These are phyloP conservation scores for Enteromius fasciolatus DNA, from an alignment of 2,797 vertebrate species.

Conservation along the genomic window DNA sequence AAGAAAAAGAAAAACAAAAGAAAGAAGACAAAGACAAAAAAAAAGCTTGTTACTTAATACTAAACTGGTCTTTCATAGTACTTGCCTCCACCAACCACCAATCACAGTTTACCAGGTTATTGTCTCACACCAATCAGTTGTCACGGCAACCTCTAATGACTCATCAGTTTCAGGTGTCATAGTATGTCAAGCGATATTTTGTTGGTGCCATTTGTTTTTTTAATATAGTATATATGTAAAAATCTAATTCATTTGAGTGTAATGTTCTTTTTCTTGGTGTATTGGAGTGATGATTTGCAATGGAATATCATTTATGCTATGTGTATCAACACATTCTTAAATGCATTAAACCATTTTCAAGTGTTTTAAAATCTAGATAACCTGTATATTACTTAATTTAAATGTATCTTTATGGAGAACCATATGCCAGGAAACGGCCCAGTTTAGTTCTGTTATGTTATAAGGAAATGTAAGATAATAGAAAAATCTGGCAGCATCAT, in stretches of 20 bases:
- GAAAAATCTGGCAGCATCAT: slow-evolving; percentile 44
- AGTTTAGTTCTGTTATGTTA: slow-evolving; percentile 62
- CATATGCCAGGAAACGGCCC: neutral
- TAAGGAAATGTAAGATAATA: slow-evolving; percentile 63
- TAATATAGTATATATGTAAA: neutral
- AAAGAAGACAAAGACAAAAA: neutral
- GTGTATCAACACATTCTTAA: neutral
- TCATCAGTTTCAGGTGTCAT: slow-evolving; percentile 14
- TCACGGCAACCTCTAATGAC: neutral
- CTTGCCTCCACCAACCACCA: neutral
- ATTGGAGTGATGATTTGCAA: neutral
- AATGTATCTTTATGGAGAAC: neutral
- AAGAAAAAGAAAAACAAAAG: neutral
- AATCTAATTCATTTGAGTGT: neutral
- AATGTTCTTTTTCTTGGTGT: neutral
- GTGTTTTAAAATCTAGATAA: neutral
- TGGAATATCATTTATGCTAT: neutral
- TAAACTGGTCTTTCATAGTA: neutral
- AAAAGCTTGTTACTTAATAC: fast-evolving
- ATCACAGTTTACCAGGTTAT: neutral
- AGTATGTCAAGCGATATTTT: neutral
- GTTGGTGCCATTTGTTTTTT: neutral
- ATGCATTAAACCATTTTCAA: neutral
- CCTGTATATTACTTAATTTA: neutral
- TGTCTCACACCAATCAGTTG: neutral